phyloP scores from a whole-genome alignment of 1,140 invertebrate genomes.

The Tetraneura akinire region DNA sequence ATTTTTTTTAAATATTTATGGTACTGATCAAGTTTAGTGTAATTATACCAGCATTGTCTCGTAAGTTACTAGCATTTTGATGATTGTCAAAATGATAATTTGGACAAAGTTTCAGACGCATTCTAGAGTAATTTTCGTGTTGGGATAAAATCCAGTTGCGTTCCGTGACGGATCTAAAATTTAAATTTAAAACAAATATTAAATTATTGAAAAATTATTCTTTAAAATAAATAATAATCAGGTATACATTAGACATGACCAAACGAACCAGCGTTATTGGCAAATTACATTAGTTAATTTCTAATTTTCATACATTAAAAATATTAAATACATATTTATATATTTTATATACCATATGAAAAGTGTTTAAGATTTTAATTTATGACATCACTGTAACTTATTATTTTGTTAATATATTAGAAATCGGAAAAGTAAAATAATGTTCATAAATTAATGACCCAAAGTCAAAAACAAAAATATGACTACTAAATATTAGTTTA shows the following conservation, averaged over 20 bases:
- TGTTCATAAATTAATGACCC: no score
- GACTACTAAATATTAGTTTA: no score
- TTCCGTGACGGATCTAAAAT: slow-evolving; percentile 56
- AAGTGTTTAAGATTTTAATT: no score
- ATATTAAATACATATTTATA: no score
- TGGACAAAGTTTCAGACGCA: slow-evolving; percentile 67
- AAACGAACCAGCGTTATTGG: background rate
- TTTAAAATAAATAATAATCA: background rate
- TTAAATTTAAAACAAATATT: slow-evolving; percentile 15
- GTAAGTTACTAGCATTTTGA: slow-evolving; percentile 65
- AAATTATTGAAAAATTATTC: background rate
- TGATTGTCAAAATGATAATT: slow-evolving; percentile 65
- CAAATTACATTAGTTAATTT: no score
- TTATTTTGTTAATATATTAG: background rate
- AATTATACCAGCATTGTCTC: slow-evolving; percentile 64
- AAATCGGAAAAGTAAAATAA: no score
- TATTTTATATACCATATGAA: no score
- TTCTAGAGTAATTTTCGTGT: slow-evolving; percentile 68
- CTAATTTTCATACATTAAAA: no score
- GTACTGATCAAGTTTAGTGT: no score
- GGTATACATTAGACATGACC: background rate
- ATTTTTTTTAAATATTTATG: no score
- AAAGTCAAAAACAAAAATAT: no score
- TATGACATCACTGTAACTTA: background rate
- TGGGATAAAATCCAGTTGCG: slow-evolving; percentile 66